Conservation (phyloP, 2,797 vertebrate species). For the Macropodus opercularis region DNA sequence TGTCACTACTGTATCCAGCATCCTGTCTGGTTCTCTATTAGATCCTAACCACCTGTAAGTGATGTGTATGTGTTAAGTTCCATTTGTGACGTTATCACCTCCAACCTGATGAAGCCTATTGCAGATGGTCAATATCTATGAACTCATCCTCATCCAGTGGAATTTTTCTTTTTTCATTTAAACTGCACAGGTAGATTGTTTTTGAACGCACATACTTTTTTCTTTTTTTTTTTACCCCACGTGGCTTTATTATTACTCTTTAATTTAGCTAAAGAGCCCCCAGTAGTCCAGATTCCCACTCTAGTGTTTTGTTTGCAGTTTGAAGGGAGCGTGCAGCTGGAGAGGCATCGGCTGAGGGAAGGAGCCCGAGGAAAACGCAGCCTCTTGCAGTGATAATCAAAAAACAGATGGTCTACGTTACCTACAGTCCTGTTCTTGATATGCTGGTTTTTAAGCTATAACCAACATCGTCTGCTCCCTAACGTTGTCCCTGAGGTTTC, state of each 20-base stretch:
- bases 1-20: background rate
- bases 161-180: too few relatives aligned
- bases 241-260: conserved; percentile 1
- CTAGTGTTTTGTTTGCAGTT: conserved; percentile 14
- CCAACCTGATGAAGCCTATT: conserved; percentile 21
- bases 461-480: conserved; percentile 49
- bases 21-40: background rate
- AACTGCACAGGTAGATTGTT: too few relatives aligned
- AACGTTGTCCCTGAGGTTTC: conserved; percentile 38
- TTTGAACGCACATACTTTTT: too few relatives aligned
- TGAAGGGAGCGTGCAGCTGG: conserved; percentile 51
- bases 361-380: conserved; percentile 50
- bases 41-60: conserved; percentile 7
- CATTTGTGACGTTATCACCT: conserved; percentile 16
- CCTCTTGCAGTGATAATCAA: conserved; percentile 55
- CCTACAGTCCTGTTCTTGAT: conserved; percentile 59
- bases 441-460: conserved; percentile 53
- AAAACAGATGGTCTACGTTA: conserved; percentile 69
- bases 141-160: too few relatives aligned
- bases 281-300: conserved; percentile 18
- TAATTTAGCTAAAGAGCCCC: conserved; percentile 6
- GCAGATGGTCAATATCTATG: too few relatives aligned
- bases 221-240: background rate
- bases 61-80: conserved; percentile 13
- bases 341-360: conserved; percentile 1